Base-by-base conservation (phyloP, 2,797 vertebrate genomes). In the Silurus aristotelis region DNA sequence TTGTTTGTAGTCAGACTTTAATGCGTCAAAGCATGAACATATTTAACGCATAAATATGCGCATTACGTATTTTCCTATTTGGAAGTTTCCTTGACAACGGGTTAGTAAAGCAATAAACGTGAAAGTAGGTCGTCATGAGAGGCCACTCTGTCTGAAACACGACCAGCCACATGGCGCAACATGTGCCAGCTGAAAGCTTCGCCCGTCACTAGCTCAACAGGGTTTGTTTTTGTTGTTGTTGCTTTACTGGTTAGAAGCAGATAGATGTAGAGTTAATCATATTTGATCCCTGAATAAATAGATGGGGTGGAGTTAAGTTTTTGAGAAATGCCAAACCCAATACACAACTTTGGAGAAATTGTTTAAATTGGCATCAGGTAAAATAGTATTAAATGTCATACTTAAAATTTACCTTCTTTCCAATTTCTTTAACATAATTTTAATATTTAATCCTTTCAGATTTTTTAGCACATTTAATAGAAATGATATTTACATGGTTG, bases 31-130 rank as follows among this genome's bases (percentile, higher is more conserved):
- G 22, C 25, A 43, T 68, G 9, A 17, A 72, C 66, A 7, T 31
- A 38, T 38, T 38, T 38, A 38, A 38, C 38, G 38, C 38, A 38
- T 38, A 38, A 38, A 4, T 38, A 38, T 38, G 38, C 38, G 38
- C 38, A 38, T 38, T 38, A 83, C 43, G 20, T 77, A 78, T 85
- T 87, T 83, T 87, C 61, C 58, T 88, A 38, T 86, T 72, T 67
- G 80, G 43, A 85, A 75, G 85, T 75, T 83, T 79, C 90, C 89
- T 87, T 90, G 86, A 82, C 81, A 90, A 90, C 89, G 3, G 87
- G 87, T 85, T 83, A 89, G 85, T 88, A 91, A 87, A 90, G 87
- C 86, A 85, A 80, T 73, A 80, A 14, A 83, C 5, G 58, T 83
- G 84, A 85, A 90, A 90, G 79, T 88, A 90, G 90, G 87, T 84